A percentile compares a stretch with the other conserved stretches of the same genome.
Evolutionary conservation across 2,888 invertebrate species (phyloP).

Genomic region (Drosophila diplacantha): DNA sequence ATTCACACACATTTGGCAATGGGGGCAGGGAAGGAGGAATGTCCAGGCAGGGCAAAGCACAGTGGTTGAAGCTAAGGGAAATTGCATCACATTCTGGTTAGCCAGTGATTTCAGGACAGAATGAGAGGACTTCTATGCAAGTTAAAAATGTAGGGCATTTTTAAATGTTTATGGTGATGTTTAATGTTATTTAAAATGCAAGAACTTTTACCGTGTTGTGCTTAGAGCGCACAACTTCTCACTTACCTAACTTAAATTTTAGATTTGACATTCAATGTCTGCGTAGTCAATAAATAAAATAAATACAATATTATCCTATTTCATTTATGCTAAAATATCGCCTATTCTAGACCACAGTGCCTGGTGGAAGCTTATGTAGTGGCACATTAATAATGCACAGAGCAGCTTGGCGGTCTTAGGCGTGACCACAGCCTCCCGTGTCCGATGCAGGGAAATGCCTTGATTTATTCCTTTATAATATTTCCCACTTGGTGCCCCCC

Average conservation of each 20-base stretch:
- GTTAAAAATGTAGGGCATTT: too few relatives aligned
- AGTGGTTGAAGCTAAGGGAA: background rate
- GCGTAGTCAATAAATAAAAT: background rate
- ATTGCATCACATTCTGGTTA: too few relatives aligned
- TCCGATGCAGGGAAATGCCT: constrained; percentile 40
- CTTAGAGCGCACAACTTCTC: too few relatives aligned
- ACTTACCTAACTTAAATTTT: too few relatives aligned
- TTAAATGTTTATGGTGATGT: too few relatives aligned
- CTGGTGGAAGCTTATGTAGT: background rate
- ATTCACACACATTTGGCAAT: constrained; percentile 7
- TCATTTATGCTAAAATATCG: background rate
- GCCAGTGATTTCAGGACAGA: too few relatives aligned
- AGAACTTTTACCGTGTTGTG: too few relatives aligned
- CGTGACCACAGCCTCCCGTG: constrained; percentile 29
- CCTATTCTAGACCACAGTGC: background rate
- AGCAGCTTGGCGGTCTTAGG: constrained; percentile 18
- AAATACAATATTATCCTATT: too few relatives aligned
- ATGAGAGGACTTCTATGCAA: too few relatives aligned
- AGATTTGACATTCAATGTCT: too few relatives aligned
- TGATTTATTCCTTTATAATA: constrained; percentile 54
- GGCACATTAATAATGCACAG: constrained; percentile 47
- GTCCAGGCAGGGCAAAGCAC: constrained; percentile 8
- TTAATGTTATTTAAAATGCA: too few relatives aligned
- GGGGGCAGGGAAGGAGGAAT: background rate
- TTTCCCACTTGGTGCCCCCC: constrained; percentile 13